phyloP scores from a whole-genome alignment of 1,140 invertebrate genomes.

The Phymastichus coffea region DNA sequence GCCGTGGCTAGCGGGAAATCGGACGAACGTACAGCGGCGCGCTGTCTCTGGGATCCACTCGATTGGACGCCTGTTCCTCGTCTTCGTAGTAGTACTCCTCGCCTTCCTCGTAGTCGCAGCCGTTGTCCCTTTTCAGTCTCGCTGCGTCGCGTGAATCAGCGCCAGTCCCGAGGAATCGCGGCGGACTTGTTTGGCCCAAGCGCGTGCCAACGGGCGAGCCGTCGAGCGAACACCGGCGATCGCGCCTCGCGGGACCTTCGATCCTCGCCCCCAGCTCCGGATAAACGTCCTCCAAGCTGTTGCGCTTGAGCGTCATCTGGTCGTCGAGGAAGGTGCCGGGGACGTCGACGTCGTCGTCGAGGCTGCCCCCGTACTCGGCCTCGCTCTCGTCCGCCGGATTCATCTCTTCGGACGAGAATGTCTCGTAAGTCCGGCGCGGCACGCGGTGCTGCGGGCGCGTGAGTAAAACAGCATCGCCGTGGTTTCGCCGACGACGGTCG shows the following conservation, averaged over 20 bases:
- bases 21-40: too few species aligned
- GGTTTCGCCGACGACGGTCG: neutral
- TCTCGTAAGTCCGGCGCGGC: neutral
- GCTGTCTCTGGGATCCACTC: too few species aligned
- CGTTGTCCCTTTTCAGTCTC: neutral
- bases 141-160: too few species aligned
- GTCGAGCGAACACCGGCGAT: too few species aligned
- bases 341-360: neutral
- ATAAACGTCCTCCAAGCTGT: conserved; percentile 1
- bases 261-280: neutral
- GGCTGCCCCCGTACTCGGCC: neutral
- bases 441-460: too few species aligned
- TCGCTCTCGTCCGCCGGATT: conserved; percentile 11
- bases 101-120: neutral
- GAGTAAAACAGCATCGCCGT: too few species aligned
- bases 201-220: too few species aligned
- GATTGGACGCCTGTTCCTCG: too few species aligned
- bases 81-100: neutral
- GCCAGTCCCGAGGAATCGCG: too few species aligned
- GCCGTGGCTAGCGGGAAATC: too few species aligned
- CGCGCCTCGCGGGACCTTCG: neutral
- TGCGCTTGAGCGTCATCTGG: neutral
- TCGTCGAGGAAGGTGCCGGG: neutral
- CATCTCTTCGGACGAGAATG: neutral
- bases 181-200: too few species aligned